These are phyloP conservation scores for Brachirus orientalis DNA, from an alignment of 2,113 vertebrate genomes.

Conservation along the genomic window DNA sequence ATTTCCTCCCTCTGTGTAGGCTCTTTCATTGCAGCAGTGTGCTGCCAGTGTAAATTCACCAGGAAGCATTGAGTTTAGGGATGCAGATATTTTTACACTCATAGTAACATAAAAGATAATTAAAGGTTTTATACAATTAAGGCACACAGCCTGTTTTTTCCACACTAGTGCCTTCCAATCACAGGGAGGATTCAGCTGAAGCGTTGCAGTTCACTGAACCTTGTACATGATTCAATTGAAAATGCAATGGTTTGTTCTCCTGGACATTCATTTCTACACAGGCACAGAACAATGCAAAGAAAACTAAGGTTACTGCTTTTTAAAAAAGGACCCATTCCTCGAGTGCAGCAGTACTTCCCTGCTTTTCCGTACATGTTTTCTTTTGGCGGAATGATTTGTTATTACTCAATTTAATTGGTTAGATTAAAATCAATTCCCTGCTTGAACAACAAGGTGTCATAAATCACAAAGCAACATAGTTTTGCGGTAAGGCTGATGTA, in stretches of 20 bases:
- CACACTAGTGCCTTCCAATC: not conserved
- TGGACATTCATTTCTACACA: slow-evolving; percentile 13
- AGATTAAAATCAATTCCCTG: slow-evolving; percentile 80
- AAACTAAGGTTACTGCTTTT: slow-evolving; percentile 1
- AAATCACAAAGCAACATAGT: slow-evolving; percentile 74
- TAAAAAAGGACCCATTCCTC: slow-evolving; percentile 9
- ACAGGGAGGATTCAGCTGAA: slow-evolving; percentile 21
- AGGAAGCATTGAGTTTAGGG: not conserved
- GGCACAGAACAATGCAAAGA: slow-evolving; percentile 26
- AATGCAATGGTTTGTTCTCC: slow-evolving; percentile 29
- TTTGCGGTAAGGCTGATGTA: slow-evolving; percentile 73
- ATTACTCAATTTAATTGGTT: slow-evolving; percentile 80
- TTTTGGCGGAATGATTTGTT: slow-evolving; percentile 76
- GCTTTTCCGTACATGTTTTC: slow-evolving; percentile 65
- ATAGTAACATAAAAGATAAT: slow-evolving; percentile 20
- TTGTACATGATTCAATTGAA: slow-evolving; percentile 48
- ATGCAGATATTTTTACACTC: slow-evolving; percentile 21
- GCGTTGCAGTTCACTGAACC: slow-evolving; percentile 38
- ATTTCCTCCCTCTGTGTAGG: slow-evolving; percentile 38
- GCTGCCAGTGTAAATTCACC: slow-evolving; percentile 8
- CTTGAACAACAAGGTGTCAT: slow-evolving; percentile 65
- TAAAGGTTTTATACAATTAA: slow-evolving; percentile 14
- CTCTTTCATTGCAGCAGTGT: slow-evolving; percentile 14
- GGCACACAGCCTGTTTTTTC: slow-evolving; percentile 6
- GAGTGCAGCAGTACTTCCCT: slow-evolving; percentile 13